Evolutionary conservation across 2,113 vertebrate genomes (phyloP).

Genomic region (Poeciliopsis prolifica): DNA sequence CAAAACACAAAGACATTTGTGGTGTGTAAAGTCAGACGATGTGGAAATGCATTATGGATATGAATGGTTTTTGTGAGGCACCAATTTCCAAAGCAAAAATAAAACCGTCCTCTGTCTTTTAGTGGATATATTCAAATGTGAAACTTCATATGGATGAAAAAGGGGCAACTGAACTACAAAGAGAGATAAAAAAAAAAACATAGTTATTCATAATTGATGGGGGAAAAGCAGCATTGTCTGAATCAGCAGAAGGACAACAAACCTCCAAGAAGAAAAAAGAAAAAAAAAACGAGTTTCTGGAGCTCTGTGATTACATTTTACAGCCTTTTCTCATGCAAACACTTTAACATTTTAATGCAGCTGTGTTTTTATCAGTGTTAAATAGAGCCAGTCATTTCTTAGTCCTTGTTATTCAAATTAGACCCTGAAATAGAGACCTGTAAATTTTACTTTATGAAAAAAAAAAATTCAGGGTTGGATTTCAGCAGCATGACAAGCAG

Average conservation of each 20-base stretch:
- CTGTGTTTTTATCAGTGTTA: not conserved
- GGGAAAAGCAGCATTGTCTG: conserved; percentile 4
- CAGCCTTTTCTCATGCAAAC: not conserved
- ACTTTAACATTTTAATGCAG: not conserved
- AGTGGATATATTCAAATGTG: not conserved
- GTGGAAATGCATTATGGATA: not conserved
- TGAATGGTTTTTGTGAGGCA: not conserved
- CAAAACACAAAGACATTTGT: not conserved
- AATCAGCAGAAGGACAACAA: not conserved
- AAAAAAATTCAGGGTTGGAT: conserved; percentile 13
- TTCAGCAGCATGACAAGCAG: conserved; percentile 28
- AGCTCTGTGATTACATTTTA: not conserved
- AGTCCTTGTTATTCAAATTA: conserved; percentile 11
- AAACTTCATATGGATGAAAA: conserved; percentile 1
- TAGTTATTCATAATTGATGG: conserved; percentile 5
- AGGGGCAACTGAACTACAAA: not conserved
- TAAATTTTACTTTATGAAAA: conserved; percentile 16
- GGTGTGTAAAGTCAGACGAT: not conserved
- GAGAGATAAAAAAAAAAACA: not conserved
- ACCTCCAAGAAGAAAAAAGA: not conserved
- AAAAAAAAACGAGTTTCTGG: not conserved
- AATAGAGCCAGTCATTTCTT: not conserved
- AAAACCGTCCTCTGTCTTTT: not conserved
- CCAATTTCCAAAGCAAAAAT: conserved; percentile 16
- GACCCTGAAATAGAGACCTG: conserved; percentile 31